Base-by-base conservation (phyloP, 2,113 vertebrate species). In the Hippocampus barbouri region DNA sequence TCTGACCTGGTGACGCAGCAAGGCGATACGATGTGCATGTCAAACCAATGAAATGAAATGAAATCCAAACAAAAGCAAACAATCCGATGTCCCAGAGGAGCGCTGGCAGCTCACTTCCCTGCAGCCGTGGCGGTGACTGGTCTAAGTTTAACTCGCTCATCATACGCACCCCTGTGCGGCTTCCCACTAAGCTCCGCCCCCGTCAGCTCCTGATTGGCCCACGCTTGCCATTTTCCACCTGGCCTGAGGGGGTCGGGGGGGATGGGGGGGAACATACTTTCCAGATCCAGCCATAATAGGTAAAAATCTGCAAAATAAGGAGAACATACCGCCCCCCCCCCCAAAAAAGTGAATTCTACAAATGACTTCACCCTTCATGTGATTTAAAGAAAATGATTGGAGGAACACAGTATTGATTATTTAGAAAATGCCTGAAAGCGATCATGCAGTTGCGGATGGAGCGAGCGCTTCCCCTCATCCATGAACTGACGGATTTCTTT, bases 11-110 rank as follows among this genome's bases (percentile, higher is more conserved):
- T 78, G 76, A 89, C 51, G 68, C 86, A 87, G 82, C 74, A 87
- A n/a, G 89, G 83, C 40, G 87, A 88, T 66, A 91, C 85, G 68
- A 91, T 89, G 79, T 88, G 88, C 89, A 91, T 86, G 60, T 72
- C 59, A 20, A 66, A 45, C 34, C 5, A 6, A 38, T 38, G 34
- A 25, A 61, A 38, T 38, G 34, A 25, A 61, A 5, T 6, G 34
- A 30, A 18, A 34, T 15, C 6, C n/a, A 23, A 34, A 20, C 15
- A 34, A 30, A 30, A 34, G 0, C 34, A 49, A 47, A 15, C 64
- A 27, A 25, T 66, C 64, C 7, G 64, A 16, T 2, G 41, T 47
- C 40, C 5, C 11, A 23, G 10, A 8, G 21, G 10, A 12, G 40
- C n/a, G 63, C n/a, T 25, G 63, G 20, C 68, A 74, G 70, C 73